Evolutionary conservation across 2,797 vertebrate species (phyloP).

Genomic region (Carduelis carduelis): DNA sequence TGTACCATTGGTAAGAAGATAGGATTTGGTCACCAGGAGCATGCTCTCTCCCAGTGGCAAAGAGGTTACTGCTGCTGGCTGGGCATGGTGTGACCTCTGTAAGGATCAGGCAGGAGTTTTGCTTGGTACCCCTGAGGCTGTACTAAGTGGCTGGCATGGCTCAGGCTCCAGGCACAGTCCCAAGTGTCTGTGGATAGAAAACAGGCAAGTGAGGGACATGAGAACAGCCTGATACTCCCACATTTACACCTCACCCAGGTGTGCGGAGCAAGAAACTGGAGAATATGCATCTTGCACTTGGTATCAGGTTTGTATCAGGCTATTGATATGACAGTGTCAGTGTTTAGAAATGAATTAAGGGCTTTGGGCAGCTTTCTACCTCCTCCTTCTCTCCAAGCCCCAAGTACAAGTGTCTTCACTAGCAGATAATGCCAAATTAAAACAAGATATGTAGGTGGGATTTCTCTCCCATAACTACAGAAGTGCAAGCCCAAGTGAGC

Average conservation of each 20-base stretch:
- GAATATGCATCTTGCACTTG: neutral
- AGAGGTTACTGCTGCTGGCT: neutral
- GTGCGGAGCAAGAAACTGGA: neutral
- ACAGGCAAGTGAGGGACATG: fast-evolving
- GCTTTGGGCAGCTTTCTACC: neutral
- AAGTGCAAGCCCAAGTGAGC: neutral
- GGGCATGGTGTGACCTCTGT: fast-evolving
- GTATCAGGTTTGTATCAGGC: fast-evolving
- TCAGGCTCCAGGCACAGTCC: neutral
- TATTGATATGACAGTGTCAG: neutral
- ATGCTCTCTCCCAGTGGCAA: neutral
- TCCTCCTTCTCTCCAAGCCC: neutral
- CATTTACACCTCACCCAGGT: fast-evolving
- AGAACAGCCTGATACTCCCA: neutral
- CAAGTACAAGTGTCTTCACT: fast-evolving
- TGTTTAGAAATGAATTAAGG: neutral
- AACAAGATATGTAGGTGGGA: neutral
- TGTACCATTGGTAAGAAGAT: neutral
- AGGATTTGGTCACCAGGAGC: neutral
- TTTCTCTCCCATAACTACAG: neutral
- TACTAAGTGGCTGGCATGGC: fast-evolving
- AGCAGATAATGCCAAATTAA: neutral
- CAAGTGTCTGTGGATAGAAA: neutral
- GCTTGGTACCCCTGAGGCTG: fast-evolving
- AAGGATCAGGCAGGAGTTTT: neutral